These are phyloP conservation scores for Procavia capensis DNA, from an alignment of 2,113 vertebrate genomes.

Conservation along the genomic window DNA sequence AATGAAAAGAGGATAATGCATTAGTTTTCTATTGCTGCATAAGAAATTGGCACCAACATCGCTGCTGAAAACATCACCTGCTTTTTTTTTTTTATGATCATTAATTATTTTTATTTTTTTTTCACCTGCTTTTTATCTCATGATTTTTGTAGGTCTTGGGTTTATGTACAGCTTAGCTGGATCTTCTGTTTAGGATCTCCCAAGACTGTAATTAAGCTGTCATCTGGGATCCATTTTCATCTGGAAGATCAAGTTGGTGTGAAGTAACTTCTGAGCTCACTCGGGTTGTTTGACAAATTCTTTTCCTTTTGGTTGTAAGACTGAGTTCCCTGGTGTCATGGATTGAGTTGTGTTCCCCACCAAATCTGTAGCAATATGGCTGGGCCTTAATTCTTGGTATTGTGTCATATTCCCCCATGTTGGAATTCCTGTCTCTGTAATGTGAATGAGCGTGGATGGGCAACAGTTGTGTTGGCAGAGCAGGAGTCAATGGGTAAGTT, in stretches of 20 bases:
- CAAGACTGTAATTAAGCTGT: not conserved
- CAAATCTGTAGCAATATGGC: no score
- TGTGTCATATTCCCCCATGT: no score
- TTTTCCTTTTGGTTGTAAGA: not conserved
- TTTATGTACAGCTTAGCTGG: not conserved
- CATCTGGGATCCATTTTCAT: not conserved
- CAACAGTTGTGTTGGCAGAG: no score
- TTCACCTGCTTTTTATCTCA: not conserved
- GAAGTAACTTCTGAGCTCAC: not conserved
- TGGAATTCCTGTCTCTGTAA: no score
- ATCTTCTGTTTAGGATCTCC: not conserved
- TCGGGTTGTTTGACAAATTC: not conserved
- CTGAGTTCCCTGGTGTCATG: not conserved
- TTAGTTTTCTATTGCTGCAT: not conserved
- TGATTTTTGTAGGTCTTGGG: not conserved
- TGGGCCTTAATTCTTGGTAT: no score
- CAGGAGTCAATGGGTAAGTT: no score
- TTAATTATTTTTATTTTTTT: no score
- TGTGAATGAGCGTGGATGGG: no score
- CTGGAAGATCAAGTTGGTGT: not conserved
- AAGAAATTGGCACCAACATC: not conserved
- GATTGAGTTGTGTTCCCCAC: no score
- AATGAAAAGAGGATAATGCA: not conserved
- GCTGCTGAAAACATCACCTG: not conserved
- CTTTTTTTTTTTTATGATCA: not conserved